Evolutionary conservation across 2,113 vertebrate genomes (phyloP).

Genomic region (Castor canadensis): DNA sequence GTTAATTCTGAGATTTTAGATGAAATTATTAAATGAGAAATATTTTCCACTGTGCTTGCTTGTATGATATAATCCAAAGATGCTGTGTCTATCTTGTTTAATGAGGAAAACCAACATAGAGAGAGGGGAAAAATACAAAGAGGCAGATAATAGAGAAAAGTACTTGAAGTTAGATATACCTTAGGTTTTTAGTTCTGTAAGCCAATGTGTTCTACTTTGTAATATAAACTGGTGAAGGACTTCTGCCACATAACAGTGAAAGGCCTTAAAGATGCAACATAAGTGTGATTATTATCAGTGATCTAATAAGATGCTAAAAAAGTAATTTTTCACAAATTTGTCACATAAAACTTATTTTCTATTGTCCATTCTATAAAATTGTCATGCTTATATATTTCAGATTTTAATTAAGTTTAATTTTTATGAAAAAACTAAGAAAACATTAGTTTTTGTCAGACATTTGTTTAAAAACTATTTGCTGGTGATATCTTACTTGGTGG

Average conservation of each 20-base stretch:
- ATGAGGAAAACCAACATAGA: background rate
- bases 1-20: background rate
- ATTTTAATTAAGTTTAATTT: background rate
- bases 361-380: background rate
- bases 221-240: background rate
- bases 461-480: constrained; percentile 33
- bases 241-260: background rate
- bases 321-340: background rate
- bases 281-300: background rate
- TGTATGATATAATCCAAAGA: background rate
- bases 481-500: no score
- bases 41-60: background rate
- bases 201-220: background rate
- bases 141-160: background rate
- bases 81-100: background rate
- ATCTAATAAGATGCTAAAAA: background rate
- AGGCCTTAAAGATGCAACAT: background rate
- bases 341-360: background rate
- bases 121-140: background rate
- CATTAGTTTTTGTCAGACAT: background rate
- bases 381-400: background rate
- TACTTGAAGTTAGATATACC: background rate
- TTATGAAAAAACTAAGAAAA: constrained; percentile 25
- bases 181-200: background rate
- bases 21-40: background rate